Evolutionary conservation across 2,113 vertebrate genomes (phyloP).

Genomic region (Neotragus moschatus): DNA sequence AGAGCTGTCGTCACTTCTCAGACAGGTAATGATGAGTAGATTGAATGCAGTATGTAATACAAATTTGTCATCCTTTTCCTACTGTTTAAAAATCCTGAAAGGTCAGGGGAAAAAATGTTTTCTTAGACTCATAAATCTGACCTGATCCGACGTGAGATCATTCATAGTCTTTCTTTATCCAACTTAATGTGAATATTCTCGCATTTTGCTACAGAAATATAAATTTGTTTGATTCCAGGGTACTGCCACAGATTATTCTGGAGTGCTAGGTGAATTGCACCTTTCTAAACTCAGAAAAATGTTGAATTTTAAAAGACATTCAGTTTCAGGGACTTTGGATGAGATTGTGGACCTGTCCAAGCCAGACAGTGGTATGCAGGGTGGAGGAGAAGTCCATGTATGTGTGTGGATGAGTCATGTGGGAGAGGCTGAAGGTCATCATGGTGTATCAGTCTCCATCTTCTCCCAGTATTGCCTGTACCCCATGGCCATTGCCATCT

Average conservation of each 20-base stretch:
- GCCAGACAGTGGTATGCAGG: background rate
- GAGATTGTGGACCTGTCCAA: background rate
- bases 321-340: background rate
- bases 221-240: background rate
- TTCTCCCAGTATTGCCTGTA: background rate
- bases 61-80: background rate
- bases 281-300: background rate
- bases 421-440: background rate
- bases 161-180: conserved; percentile 26
- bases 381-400: background rate
- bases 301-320: background rate
- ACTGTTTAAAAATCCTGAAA: conserved; percentile 24
- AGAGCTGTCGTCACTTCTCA: background rate
- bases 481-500: background rate
- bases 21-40: background rate
- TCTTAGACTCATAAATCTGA: conserved; percentile 13
- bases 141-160: background rate
- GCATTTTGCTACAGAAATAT: conserved; percentile 6
- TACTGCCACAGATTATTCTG: background rate
- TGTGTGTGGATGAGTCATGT: background rate
- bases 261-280: background rate
- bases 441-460: background rate
- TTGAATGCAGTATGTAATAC: background rate
- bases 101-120: background rate
- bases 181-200: background rate